Conservation (phyloP, 1,140 invertebrate genomes). For the Drosophila teissieri region DNA sequence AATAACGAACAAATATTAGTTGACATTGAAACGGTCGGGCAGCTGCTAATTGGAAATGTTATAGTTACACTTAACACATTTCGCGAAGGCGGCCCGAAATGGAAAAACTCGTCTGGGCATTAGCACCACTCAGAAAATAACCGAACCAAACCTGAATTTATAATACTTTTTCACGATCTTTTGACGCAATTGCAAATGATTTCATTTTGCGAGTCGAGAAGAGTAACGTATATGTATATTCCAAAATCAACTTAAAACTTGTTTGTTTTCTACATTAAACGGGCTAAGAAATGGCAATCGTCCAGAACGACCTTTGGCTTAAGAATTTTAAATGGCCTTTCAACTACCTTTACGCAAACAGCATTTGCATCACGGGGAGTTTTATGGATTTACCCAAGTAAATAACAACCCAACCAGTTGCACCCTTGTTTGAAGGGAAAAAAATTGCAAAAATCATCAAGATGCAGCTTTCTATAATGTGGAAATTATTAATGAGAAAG, state of each 20-base stretch:
- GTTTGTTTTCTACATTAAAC: slow-evolving; percentile 13
- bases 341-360: slow-evolving; percentile 8
- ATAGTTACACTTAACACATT: slow-evolving; percentile 61
- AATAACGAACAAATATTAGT: slow-evolving; percentile 14
- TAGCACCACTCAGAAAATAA: slow-evolving; percentile 46
- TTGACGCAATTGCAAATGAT: slow-evolving; percentile 46
- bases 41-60: slow-evolving; percentile 60
- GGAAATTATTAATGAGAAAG: slow-evolving; percentile 16
- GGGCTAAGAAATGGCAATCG: neutral
- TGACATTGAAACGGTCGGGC: slow-evolving; percentile 46
- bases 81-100: slow-evolving; percentile 25
- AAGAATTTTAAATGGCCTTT: slow-evolving; percentile 11
- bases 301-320: slow-evolving; percentile 27
- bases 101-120: slow-evolving; percentile 54
- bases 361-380: slow-evolving; percentile 23
- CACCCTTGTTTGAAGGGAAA: slow-evolving; percentile 9
- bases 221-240: slow-evolving; percentile 12
- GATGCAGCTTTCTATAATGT: slow-evolving; percentile 18
- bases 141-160: slow-evolving; percentile 29
- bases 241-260: slow-evolving; percentile 5
- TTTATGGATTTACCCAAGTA: slow-evolving; percentile 34
- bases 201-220: slow-evolving; percentile 26
- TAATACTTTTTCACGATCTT: slow-evolving; percentile 36
- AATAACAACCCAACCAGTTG: slow-evolving; percentile 1
- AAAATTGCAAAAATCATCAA: neutral